A percentile compares a stretch with the other conserved stretches of the same genome.
phyloP scores from a whole-genome alignment of 2,888 invertebrate species.

The Alentia gelatinosa region DNA sequence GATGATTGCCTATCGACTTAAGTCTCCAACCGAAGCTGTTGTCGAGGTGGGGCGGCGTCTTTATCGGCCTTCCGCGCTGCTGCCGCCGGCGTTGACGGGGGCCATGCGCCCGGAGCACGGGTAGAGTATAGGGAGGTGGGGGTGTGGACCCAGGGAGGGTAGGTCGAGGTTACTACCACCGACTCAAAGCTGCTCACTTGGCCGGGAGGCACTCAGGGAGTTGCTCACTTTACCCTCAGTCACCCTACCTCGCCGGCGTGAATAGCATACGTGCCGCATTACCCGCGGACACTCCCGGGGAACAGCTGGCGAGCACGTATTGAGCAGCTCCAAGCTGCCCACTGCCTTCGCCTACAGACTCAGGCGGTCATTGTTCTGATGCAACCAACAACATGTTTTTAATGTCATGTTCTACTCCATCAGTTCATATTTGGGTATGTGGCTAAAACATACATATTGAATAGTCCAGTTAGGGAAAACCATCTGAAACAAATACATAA shows the following conservation, averaged over 20 bases:
- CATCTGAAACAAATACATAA: too few species aligned
- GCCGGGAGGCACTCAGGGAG: background rate
- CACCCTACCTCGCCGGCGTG: background rate
- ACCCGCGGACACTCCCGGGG: background rate
- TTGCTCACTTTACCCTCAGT: background rate
- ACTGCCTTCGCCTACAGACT: background rate
- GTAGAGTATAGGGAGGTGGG: too few species aligned
- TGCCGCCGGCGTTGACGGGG: background rate
- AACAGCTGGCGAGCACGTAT: background rate
- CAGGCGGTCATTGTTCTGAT: too few species aligned
- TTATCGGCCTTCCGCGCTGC: constrained; percentile 1
- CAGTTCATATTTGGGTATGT: too few species aligned
- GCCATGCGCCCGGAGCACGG: too few species aligned
- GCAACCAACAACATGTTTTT: too few species aligned
- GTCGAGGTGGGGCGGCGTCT: background rate
- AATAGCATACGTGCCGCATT: background rate
- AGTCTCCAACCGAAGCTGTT: background rate
- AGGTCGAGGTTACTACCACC: too few species aligned
- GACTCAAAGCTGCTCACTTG: background rate
- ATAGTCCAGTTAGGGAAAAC: too few species aligned
- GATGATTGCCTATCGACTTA: background rate
- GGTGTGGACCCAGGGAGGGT: background rate
- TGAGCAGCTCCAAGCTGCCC: background rate
- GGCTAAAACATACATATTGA: too few species aligned
- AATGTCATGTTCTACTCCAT: too few species aligned